Conservation (phyloP, 2,113 vertebrate genomes). For the Suricata suricatta region DNA sequence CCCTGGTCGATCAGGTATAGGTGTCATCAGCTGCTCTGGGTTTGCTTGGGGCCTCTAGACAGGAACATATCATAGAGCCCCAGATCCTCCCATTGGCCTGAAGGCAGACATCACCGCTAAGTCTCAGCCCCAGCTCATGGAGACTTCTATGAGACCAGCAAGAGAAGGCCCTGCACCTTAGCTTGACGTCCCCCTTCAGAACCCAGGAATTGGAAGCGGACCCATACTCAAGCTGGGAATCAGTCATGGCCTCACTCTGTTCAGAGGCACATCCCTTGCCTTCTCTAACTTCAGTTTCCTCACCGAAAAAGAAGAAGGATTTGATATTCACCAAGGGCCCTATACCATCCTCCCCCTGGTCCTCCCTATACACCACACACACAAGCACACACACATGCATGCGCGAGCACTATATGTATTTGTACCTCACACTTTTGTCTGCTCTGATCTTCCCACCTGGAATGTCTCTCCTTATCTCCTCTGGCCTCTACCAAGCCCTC, state of each 20-base stretch:
- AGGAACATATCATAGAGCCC: neutral
- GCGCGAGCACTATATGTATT: rapidly evolving
- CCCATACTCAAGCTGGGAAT: neutral
- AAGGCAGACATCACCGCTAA: neutral
- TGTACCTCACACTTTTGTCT: neutral
- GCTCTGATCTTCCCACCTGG: neutral
- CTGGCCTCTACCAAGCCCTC: neutral
- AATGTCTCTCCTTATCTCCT: neutral
- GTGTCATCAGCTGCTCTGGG: neutral
- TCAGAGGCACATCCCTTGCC: neutral
- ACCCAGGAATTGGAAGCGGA: neutral
- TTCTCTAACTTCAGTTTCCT: neutral
- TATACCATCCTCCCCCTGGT: neutral
- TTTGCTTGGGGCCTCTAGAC: neutral
- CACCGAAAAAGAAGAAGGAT: neutral
- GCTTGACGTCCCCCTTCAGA: neutral
- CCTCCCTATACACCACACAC: neutral
- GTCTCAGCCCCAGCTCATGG: neutral
- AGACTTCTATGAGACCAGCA: neutral
- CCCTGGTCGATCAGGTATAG: neutral
- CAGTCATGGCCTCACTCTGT: neutral
- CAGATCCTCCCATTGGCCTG: neutral
- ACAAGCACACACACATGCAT: too few relatives aligned
- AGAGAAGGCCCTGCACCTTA: neutral
- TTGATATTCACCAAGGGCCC: neutral